Conservation (phyloP, 2,113 vertebrate genomes). For the Sorex araneus region DNA sequence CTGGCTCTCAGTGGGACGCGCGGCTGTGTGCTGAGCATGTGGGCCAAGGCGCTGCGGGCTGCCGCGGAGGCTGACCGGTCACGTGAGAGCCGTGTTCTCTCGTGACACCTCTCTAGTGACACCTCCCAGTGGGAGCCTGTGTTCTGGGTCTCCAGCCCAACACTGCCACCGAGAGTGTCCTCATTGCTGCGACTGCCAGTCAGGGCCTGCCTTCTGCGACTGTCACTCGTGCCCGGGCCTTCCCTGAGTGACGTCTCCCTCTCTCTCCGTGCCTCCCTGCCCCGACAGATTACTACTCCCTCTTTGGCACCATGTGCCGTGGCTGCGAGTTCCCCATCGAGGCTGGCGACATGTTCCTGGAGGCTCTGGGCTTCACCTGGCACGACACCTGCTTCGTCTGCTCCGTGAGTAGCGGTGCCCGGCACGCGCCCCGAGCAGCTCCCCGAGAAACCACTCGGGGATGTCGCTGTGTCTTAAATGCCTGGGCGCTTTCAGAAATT, state of each 20-base stretch:
- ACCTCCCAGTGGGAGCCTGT: slow-evolving; percentile 47
- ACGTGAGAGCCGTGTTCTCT: not conserved
- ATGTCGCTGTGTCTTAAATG: too few species aligned
- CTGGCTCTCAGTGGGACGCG: not conserved
- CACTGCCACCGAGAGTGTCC: not conserved
- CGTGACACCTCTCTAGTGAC: too few species aligned
- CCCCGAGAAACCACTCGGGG: too few species aligned
- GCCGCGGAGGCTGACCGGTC: not conserved
- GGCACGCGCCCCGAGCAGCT: too few species aligned
- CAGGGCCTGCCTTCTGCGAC: not conserved
- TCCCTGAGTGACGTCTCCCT: not conserved
- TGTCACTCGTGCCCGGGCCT: not conserved
- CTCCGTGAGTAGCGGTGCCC: slow-evolving; percentile 90
- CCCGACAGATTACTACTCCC: slow-evolving; percentile 94
- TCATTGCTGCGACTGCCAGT: not conserved
- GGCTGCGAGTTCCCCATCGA: slow-evolving; percentile 99
- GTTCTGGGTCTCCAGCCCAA: not conserved
- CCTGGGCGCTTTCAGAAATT: not conserved
- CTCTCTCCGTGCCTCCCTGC: not conserved
- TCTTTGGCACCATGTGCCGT: slow-evolving; percentile 96
- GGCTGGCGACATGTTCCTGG: slow-evolving; percentile 97
- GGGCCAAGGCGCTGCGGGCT: not conserved
- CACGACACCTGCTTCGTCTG: slow-evolving; percentile 99
- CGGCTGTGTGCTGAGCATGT: not conserved
- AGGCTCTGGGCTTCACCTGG: slow-evolving; percentile 97